Evolutionary conservation across 2,888 invertebrate genomes (phyloP).

Genomic region (Epirrhoe tristata): DNA sequence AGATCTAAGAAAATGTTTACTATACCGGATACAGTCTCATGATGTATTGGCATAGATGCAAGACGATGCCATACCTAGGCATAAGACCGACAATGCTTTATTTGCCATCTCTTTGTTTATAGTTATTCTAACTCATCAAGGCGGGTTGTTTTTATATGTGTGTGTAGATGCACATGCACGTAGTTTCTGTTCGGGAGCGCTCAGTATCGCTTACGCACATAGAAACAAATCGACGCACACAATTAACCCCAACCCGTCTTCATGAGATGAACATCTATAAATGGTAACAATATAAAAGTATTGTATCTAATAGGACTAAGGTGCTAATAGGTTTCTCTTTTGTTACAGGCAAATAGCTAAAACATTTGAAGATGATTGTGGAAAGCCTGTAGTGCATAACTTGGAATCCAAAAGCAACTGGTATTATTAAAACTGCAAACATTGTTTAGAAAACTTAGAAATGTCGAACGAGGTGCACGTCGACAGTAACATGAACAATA

Average conservation of each 20-base stretch:
- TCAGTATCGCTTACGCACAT: too few relatives aligned
- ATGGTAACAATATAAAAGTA: too few relatives aligned
- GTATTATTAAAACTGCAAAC: constrained; percentile 9
- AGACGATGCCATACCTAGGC: neutral
- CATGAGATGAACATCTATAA: too few relatives aligned
- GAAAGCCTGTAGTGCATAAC: constrained; percentile 23
- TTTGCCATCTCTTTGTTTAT: too few relatives aligned
- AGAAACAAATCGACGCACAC: too few relatives aligned
- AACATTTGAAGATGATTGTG: constrained; percentile 27
- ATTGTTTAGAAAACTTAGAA: constrained; percentile 17
- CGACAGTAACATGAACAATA: constrained; percentile 75
- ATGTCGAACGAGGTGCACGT: constrained; percentile 67
- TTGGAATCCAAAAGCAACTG: neutral
- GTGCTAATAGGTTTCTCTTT: constrained; percentile 13
- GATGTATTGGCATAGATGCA: neutral
- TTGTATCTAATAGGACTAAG: neutral
- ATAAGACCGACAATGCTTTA: neutral
- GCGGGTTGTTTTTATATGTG: too few relatives aligned
- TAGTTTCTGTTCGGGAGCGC: too few relatives aligned
- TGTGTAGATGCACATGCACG: too few relatives aligned
- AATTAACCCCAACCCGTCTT: too few relatives aligned
- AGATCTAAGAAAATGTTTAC: too few relatives aligned
- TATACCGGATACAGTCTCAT: neutral
- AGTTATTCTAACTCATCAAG: too few relatives aligned
- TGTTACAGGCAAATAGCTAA: constrained; percentile 37